Evolutionary conservation across 2,797 vertebrate species (phyloP).

Genomic region (Arctocebus calabarensis): DNA sequence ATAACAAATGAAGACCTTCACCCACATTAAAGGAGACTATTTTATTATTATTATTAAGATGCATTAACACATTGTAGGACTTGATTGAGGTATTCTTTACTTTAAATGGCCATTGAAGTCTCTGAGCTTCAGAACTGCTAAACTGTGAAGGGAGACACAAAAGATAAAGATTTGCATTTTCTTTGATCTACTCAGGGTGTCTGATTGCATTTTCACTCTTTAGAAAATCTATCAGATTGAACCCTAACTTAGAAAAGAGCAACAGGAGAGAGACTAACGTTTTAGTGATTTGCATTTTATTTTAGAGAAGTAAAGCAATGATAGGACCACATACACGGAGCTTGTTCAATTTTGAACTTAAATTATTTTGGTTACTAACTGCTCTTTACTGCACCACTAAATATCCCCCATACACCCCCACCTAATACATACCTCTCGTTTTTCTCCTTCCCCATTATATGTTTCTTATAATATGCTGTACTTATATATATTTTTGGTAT

Average conservation of each 20-base stretch:
- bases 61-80: neutral
- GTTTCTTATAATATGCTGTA: neutral
- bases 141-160: constrained; percentile 42
- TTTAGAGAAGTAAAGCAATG: neutral
- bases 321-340: neutral
- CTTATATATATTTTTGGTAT: neutral
- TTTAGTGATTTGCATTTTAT: constrained; percentile 21
- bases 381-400: neutral
- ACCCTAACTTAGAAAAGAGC: constrained; percentile 59
- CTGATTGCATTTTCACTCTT: constrained; percentile 56
- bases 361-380: neutral
- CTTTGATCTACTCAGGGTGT: constrained; percentile 78
- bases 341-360: neutral
- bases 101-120: neutral
- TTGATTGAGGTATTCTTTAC: constrained; percentile 33
- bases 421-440: accelerated
- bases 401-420: too few relatives aligned
- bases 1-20: constrained; percentile 27
- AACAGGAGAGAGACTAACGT: neutral
- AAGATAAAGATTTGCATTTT: constrained; percentile 70
- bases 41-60: constrained; percentile 35
- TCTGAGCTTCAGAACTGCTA: constrained; percentile 26
- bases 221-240: constrained; percentile 61
- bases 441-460: neutral
- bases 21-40: neutral